These are phyloP conservation scores for Stratiolaelaps scimitus DNA, from an alignment of 1,140 invertebrate species.

Conservation along the genomic window DNA sequence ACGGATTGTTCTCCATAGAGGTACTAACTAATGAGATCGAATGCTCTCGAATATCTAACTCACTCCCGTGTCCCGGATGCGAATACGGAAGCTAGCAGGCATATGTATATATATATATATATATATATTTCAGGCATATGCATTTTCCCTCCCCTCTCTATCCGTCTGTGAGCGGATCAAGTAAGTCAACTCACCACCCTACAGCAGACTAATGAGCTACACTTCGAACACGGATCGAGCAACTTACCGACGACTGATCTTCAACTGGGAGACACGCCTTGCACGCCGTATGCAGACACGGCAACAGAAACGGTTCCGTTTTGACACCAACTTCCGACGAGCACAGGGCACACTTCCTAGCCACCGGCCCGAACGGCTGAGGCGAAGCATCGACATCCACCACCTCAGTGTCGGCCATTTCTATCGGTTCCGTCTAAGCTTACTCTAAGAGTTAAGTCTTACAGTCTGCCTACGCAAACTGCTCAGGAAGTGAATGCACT, in stretches of 20 bases:
- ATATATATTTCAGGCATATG: too few species aligned
- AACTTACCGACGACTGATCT: slow-evolving; percentile 48
- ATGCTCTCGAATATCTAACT: too few species aligned
- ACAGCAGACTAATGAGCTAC: too few species aligned
- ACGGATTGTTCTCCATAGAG: too few species aligned
- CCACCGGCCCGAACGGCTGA: neutral
- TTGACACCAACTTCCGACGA: slow-evolving; percentile 7
- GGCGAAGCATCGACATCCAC: neutral
- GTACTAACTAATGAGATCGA: too few species aligned
- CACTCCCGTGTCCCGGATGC: too few species aligned
- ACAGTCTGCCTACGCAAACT: neutral
- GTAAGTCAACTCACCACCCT: too few species aligned
- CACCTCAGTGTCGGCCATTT: slow-evolving; percentile 11
- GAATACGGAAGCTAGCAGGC: too few species aligned
- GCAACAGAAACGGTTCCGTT: slow-evolving; percentile 57
- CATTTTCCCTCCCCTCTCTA: too few species aligned
- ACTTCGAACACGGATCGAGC: slow-evolving; percentile 29
- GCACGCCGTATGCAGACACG: slow-evolving; percentile 72
- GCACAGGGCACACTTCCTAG: slow-evolving; percentile 12
- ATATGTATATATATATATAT: too few species aligned
- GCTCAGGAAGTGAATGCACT: neutral
- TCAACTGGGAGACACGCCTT: slow-evolving; percentile 56
- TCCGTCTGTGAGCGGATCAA: too few species aligned
- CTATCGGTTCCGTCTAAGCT: neutral
- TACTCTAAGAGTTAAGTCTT: neutral